phyloP scores from a whole-genome alignment of 2,797 vertebrate genomes.

The Lates japonicus region DNA sequence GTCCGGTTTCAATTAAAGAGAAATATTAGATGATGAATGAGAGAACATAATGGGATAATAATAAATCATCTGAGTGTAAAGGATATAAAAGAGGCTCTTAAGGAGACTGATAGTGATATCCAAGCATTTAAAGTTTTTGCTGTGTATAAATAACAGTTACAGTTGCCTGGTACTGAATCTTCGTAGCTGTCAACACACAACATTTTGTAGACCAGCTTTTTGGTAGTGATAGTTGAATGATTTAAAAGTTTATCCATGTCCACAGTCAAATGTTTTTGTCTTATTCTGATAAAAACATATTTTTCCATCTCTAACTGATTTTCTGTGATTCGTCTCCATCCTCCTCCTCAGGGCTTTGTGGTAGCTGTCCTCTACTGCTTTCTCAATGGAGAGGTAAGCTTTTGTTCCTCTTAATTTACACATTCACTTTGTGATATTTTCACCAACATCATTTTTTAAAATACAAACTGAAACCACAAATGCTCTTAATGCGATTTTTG shows the following conservation, averaged over 20 bases:
- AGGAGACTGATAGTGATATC: neutral
- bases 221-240: neutral
- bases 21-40: constrained; percentile 9
- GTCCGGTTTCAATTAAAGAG: neutral
- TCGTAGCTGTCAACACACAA: neutral
- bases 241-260: neutral
- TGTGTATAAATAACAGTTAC: neutral
- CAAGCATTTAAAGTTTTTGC: neutral
- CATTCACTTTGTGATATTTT: neutral
- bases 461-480: neutral
- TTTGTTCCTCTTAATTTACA: neutral
- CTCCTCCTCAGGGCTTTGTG: constrained; percentile 92
- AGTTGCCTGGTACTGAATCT: neutral
- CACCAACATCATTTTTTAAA: neutral
- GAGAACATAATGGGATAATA: neutral
- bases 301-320: constrained; percentile 2
- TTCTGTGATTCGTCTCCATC: neutral
- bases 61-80: constrained; percentile 19
- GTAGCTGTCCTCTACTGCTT: constrained; percentile 99
- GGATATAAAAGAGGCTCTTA: neutral
- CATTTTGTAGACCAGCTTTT: neutral
- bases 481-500: neutral
- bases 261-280: neutral
- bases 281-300: neutral
- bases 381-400: constrained; percentile 97